A percentile compares a stretch with the other conserved stretches of the same genome.
These are phyloP conservation scores for Desmophyllum pertusum DNA, from an alignment of 92 coral and sea anemone genomes.

Conservation along the genomic window DNA sequence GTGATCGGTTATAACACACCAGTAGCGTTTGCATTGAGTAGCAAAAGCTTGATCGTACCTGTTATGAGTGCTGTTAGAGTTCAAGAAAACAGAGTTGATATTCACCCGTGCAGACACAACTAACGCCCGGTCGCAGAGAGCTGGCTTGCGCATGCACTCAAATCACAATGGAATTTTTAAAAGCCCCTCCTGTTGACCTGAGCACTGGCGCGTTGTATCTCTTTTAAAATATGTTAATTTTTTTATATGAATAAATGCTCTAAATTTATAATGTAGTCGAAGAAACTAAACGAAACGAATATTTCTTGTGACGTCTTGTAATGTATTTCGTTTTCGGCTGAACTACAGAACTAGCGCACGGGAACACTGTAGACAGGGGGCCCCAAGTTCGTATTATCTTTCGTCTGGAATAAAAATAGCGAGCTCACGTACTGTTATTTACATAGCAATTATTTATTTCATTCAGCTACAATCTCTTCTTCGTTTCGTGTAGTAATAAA, in stretches of 20 bases:
- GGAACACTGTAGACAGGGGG: no score
- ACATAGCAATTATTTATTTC: no score
- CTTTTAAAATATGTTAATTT: slow-evolving; percentile 16
- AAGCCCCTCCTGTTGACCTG: slow-evolving; percentile 12
- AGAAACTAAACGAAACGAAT: neutral
- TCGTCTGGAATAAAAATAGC: no score
- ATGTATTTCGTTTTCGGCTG: neutral
- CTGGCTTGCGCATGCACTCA: slow-evolving; percentile 18
- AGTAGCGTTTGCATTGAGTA: neutral
- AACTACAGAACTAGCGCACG: neutral
- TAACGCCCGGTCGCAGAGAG: neutral
- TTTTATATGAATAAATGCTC: neutral
- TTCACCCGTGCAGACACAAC: neutral
- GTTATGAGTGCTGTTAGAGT: neutral
- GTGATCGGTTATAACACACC: neutral
- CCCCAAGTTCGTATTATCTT: no score
- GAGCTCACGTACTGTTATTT: no score
- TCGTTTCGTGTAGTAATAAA: no score
- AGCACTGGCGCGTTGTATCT: slow-evolving; percentile 14
- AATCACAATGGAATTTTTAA: slow-evolving; percentile 4
- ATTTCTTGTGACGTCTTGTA: neutral
- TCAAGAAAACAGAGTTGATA: neutral
- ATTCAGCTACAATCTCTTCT: no score
- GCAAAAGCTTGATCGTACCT: slow-evolving; percentile 15
- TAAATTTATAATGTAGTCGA: neutral